Evolutionary conservation across 1,140 invertebrate species (phyloP), one percentile per base, ranked within the genome.

Genomic region (Drosophila tropicalis): DNA sequence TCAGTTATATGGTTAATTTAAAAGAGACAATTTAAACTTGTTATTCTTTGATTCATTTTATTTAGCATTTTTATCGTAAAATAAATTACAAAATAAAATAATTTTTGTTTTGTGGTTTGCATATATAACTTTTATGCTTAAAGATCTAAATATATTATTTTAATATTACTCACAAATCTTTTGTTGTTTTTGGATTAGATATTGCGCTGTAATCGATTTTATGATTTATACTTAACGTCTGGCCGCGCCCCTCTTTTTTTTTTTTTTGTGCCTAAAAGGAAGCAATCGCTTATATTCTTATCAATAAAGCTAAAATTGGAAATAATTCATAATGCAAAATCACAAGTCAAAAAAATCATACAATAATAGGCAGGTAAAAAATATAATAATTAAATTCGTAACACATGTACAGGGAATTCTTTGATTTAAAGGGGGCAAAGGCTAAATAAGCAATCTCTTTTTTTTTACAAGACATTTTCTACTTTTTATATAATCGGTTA

Each of bases 51-150:
- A 76, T 79, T 86, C 79, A 70, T 62, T 86, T 87, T 86, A 83
- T 77, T 86, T 86, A 74, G 74, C 67, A 79, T 67, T 44, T 29
- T 79, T 82, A 73, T 82, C 79, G 84, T 87, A 87, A 87, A 87
- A 87, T 87, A 89, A 87, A 84, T 87, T 87, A 87, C 71, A 86
- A 86, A 86, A 86, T 87, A 87, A 87, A 87, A 87, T 80, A 12
- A 13, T 39, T 76, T 80, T 78, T 77, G 82, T 55, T 22, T 66
- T 65, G 29, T 54, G 9, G 13, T 19, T 67, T 79, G 76, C 84
- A 89, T 81, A 77, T 72, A 77, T 72, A 84, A 79, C 83, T 87
- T 70, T 76, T 81, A 80, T 78, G 19, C 77, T 89, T 89, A 84
- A 63, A 65, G 67, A 69, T 70, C 81, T 75, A 71, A 39, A 55